These are phyloP conservation scores for Microchrysa polita DNA, from an alignment of 2,888 invertebrate species.

Conservation along the genomic window DNA sequence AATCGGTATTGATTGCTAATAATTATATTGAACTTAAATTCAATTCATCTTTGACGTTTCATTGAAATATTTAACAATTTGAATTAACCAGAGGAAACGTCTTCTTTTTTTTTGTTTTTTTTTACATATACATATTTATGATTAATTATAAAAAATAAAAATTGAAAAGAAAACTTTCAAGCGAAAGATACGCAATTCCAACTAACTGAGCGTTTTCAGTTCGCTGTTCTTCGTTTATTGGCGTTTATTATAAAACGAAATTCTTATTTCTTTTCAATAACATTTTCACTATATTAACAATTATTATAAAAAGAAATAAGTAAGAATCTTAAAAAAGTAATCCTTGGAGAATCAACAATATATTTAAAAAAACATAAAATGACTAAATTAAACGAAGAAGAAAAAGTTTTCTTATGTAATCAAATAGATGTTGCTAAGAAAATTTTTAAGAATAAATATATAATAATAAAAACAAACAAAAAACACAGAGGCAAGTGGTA, in stretches of 20 bases:
- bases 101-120: slow-evolving; percentile 15
- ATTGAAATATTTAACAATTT: neutral
- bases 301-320: slow-evolving; percentile 16
- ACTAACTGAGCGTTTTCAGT: neutral
- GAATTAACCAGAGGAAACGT: neutral
- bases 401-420: slow-evolving; percentile 48
- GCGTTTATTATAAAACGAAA: neutral
- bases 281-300: slow-evolving; percentile 21
- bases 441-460: slow-evolving; percentile 48
- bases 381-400: slow-evolving; percentile 43
- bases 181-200: neutral
- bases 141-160: neutral
- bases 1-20: no score
- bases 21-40: no score
- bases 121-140: slow-evolving; percentile 1
- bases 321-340: slow-evolving; percentile 27
- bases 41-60: neutral
- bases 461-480: slow-evolving; percentile 35
- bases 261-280: slow-evolving; percentile 9
- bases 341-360: slow-evolving; percentile 7
- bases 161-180: neutral
- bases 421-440: slow-evolving; percentile 46
- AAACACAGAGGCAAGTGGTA: slow-evolving; percentile 4
- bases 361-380: slow-evolving; percentile 21
- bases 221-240: slow-evolving; percentile 27